A percentile compares a stretch with the other conserved stretches of the same genome.
These are phyloP conservation scores for Epinephelus awoara DNA, from an alignment of 2,797 vertebrate genomes.

Conservation along the genomic window DNA sequence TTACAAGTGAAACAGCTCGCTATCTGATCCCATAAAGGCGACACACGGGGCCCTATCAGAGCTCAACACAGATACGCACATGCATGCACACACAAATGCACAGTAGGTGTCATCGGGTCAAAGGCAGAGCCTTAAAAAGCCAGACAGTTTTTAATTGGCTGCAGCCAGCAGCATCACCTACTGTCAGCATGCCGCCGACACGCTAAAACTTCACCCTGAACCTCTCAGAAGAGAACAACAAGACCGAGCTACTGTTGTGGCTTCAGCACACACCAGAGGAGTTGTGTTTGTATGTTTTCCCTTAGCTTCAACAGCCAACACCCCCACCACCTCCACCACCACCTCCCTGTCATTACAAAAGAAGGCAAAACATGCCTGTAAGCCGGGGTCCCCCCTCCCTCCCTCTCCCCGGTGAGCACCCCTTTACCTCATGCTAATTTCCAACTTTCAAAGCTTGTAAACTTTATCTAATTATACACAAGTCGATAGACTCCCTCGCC, in stretches of 20 bases:
- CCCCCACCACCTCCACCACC: neutral
- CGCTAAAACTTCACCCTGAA: constrained; percentile 6
- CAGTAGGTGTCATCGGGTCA: constrained; percentile 51
- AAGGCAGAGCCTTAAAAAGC: constrained; percentile 35
- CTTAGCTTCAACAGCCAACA: constrained; percentile 14
- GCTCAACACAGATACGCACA: constrained; percentile 52
- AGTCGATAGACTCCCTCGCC: constrained; percentile 90
- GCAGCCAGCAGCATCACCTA: constrained; percentile 29
- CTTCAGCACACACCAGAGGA: constrained; percentile 27
- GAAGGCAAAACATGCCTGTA: constrained; percentile 55
- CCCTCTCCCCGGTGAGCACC: constrained; percentile 71
- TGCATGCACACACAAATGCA: constrained; percentile 30
- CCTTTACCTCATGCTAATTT: constrained; percentile 91
- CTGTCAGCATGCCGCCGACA: constrained; percentile 25
- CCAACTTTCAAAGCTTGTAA: constrained; percentile 97
- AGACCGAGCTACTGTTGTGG: constrained; percentile 23
- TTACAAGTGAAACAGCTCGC: constrained; percentile 78
- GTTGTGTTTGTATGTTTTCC: constrained; percentile 51
- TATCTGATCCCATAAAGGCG: constrained; percentile 80
- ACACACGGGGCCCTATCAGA: constrained; percentile 64
- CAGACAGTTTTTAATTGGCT: constrained; percentile 51
- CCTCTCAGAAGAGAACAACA: constrained; percentile 38
- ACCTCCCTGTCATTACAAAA: constrained; percentile 40
- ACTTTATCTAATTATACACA: constrained; percentile 97
- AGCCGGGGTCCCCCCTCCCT: constrained; percentile 40